Base-by-base conservation (phyloP, 2,888 invertebrate genomes). In the Chorisops tibialis region DNA sequence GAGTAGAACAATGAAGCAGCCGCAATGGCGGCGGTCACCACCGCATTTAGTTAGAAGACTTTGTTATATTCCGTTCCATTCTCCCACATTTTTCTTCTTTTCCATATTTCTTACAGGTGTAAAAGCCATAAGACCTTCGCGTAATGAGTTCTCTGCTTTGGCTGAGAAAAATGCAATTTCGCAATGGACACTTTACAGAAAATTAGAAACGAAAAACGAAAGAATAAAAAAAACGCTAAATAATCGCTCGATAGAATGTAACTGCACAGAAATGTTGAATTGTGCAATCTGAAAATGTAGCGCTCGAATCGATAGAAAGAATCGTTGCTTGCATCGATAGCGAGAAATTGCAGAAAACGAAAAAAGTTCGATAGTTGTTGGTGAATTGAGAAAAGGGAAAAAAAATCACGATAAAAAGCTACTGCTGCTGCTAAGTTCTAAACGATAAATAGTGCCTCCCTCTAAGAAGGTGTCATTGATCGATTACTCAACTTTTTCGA, bases 101-200 rank as follows among this genome's bases (percentile, higher is more conserved):
- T n/a, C n/a, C n/a, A n/a, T n/a, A n/a, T n/a, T 30, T 30, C 30
- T 2, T 30, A 30, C 30, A 30, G 30, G 30, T 30, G 30, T 5
- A 30, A 30, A 30, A 30, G 30, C 30, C 30, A 30, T 2, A 30
- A 30, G 30, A 30, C 30, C 30, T 30, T 30, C 30, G 30, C 5
- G 9, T 30, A 30, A 30, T 30, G 30, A 30, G 30, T n/a, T n/a
- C 2, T 30, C 30, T 1, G 30, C 30, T 30, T 30, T 30, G 12
- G 30, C n/a, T 14, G 37, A 43, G 19, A 18, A 43, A 56, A 45
- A 56, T 43, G 18, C 24, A 22, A 56, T 56, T 56, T 56, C 21
- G 56, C 56, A 56, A 56, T 45, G 35, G 56, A 56, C 43, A 56
- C 43, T 30, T 56, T 56, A 30, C 43, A 43, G 45, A 56, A 45